Evolutionary conservation across 53 echinoderm and acorn worm genomes (phyloP).

Genomic region (Temnopleurus reevesii): DNA sequence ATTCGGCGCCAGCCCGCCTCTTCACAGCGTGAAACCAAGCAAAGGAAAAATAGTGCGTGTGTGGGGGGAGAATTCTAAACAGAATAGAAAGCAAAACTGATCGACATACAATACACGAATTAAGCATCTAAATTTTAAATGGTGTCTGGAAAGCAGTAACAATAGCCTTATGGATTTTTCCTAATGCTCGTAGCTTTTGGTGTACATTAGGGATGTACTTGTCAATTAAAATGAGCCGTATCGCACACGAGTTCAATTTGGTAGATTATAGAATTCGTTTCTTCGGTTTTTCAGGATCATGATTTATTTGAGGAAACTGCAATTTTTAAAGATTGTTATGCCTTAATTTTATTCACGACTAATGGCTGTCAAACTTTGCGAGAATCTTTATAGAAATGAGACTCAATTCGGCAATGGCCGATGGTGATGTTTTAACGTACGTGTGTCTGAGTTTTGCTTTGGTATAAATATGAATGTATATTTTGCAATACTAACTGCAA

Average conservation of each 20-base stretch:
- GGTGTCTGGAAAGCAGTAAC: not conserved
- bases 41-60: not conserved
- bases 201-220: conserved; percentile 23
- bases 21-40: not conserved
- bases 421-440: too few relatives aligned
- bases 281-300: too few relatives aligned
- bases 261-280: too few relatives aligned
- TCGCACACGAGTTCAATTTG: not conserved
- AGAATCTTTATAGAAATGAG: too few relatives aligned
- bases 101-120: conserved; percentile 29
- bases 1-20: not conserved
- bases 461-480: too few relatives aligned
- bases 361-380: too few relatives aligned
- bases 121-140: conserved; percentile 38
- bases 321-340: too few relatives aligned
- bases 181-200: not conserved
- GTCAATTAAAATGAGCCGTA: conserved; percentile 37
- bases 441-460: too few relatives aligned
- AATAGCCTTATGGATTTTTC: conserved; percentile 18
- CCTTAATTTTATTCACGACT: too few relatives aligned
- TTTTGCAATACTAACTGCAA: too few relatives aligned
- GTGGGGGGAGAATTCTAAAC: not conserved
- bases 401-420: too few relatives aligned
- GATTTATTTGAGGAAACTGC: too few relatives aligned
- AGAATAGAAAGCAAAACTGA: conserved; percentile 6